Evolutionary conservation across 2,888 invertebrate species (phyloP).

Genomic region (Agelastica alni): DNA sequence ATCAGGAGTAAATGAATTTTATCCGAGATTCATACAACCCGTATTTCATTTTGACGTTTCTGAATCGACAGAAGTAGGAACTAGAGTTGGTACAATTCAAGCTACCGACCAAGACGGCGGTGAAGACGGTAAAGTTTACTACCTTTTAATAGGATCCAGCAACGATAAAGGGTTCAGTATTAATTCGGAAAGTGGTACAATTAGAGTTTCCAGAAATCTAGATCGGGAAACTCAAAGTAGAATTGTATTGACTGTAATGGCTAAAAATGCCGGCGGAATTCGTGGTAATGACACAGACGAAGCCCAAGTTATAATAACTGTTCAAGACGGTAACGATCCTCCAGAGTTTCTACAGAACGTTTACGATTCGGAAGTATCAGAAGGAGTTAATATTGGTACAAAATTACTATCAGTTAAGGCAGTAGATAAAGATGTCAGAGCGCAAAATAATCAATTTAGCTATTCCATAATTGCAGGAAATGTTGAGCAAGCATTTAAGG

Average conservation of each 20-base stretch:
- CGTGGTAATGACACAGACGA: constrained; percentile 94
- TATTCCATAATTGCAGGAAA: constrained; percentile 89
- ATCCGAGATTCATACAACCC: constrained; percentile 84
- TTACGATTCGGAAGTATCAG: constrained; percentile 81
- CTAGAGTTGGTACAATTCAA: constrained; percentile 82
- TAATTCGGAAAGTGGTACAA: constrained; percentile 80
- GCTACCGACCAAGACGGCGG: constrained; percentile 90
- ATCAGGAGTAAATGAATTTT: constrained; percentile 86
- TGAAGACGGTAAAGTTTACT: constrained; percentile 85
- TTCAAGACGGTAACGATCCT: constrained; percentile 96
- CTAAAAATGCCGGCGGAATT: constrained; percentile 93
- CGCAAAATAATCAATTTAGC: constrained; percentile 89
- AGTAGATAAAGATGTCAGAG: constrained; percentile 86
- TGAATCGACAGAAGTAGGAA: constrained; percentile 86
- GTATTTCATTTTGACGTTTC: constrained; percentile 92
- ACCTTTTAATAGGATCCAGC: constrained; percentile 90
- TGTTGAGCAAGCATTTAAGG: constrained; percentile 79
- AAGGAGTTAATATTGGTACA: constrained; percentile 76
- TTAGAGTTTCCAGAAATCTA: constrained; percentile 79
- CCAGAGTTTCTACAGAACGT: constrained; percentile 83
- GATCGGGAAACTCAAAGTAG: constrained; percentile 89
- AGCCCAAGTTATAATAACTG: constrained; percentile 89
- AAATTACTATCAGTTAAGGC: constrained; percentile 80
- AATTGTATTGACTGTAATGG: constrained; percentile 88
- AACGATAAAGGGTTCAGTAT: constrained; percentile 90